These are phyloP conservation scores for Cephonodes hylas DNA, from an alignment of 2,888 invertebrate species.

Conservation along the genomic window DNA sequence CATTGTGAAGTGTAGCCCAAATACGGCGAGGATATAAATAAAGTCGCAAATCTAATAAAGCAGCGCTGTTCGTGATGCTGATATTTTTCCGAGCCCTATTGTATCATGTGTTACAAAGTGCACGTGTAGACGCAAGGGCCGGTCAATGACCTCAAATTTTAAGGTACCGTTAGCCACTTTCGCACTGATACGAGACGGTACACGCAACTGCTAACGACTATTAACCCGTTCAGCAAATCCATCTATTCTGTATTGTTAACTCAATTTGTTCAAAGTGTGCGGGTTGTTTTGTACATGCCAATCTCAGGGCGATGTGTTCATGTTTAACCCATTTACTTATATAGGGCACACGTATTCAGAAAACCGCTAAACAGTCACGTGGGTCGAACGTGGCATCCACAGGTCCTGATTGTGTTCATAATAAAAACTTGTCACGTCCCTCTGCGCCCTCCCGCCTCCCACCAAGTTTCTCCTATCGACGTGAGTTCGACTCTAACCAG, in stretches of 20 bases:
- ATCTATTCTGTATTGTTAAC: conserved; percentile 19
- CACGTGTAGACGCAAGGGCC: conserved; percentile 64
- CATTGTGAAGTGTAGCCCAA: background rate
- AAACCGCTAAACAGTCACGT: conserved; percentile 46
- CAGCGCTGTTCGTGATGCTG: background rate
- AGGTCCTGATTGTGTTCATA: conserved; percentile 65
- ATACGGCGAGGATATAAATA: background rate
- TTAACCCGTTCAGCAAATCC: conserved; percentile 21
- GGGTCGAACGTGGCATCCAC: conserved; percentile 47
- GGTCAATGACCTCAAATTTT: conserved; percentile 64
- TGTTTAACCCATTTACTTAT: conserved; percentile 13
- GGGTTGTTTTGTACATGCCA: background rate
- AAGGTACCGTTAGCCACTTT: conserved; percentile 68
- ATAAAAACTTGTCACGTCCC: conserved; percentile 65
- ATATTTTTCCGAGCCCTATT: background rate
- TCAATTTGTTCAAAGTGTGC: background rate
- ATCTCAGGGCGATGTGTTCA: background rate
- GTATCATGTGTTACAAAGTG: conserved; percentile 27
- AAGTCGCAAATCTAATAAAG: background rate
- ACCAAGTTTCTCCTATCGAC: conserved; percentile 32
- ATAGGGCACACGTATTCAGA: conserved; percentile 42
- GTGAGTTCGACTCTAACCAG: conserved; percentile 30
- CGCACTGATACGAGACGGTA: conserved; percentile 45
- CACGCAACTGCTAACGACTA: conserved; percentile 34
- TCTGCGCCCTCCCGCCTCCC: conserved; percentile 31